phyloP scores from a whole-genome alignment of 2,113 vertebrate species.

The Sceloporus tristichus region DNA sequence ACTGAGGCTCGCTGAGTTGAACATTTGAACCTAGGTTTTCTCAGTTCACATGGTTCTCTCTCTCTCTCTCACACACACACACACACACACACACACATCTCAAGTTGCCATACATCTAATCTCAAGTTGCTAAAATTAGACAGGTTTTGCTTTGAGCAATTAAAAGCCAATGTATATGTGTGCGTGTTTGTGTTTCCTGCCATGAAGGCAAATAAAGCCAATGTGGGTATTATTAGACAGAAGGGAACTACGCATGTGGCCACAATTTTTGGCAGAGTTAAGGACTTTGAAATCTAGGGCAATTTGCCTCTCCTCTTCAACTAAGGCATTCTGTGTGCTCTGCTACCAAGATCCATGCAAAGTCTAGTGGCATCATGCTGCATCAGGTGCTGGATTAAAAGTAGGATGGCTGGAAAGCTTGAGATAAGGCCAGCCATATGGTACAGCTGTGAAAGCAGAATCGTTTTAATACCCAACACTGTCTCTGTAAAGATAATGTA shows the following conservation, averaged over 20 bases:
- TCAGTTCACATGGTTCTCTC: background rate
- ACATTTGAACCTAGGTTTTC: background rate
- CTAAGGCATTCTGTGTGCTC: no score
- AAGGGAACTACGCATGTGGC: background rate
- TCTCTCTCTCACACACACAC: background rate
- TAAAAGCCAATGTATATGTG: background rate
- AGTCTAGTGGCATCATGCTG: conserved; percentile 43
- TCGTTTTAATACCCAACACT: conserved; percentile 48
- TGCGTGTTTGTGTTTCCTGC: background rate
- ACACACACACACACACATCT: no score
- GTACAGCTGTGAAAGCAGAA: conserved; percentile 33
- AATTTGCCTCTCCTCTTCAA: background rate
- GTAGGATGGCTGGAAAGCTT: conserved; percentile 34
- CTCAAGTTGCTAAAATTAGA: background rate
- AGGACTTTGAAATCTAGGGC: background rate
- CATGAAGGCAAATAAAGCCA: background rate
- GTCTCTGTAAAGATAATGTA: conserved; percentile 37
- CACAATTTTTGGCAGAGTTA: background rate
- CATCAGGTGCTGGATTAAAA: conserved; percentile 53
- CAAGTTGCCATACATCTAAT: background rate
- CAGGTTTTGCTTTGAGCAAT: background rate
- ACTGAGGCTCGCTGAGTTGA: background rate
- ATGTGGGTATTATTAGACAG: background rate
- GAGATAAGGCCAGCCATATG: background rate
- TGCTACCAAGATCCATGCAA: conserved; percentile 20